phyloP scores from a whole-genome alignment of 2,888 invertebrate genomes.

The Himalopsyche anomala region DNA sequence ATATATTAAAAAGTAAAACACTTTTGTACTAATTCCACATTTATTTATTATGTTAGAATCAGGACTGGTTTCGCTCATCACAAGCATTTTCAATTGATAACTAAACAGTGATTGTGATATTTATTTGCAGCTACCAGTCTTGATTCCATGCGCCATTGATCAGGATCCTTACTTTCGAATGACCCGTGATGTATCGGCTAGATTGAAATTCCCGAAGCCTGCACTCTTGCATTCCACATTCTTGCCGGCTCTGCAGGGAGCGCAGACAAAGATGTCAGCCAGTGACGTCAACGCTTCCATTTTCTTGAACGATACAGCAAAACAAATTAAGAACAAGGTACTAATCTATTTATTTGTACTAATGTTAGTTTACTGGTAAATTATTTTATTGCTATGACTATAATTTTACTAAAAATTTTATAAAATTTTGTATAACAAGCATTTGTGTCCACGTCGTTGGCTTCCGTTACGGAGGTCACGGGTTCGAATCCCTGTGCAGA shows the following conservation, averaged over 20 bases:
- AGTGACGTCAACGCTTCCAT: conserved; percentile 96
- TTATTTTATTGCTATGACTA: too few species aligned
- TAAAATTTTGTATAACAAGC: too few species aligned
- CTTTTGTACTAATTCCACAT: too few species aligned
- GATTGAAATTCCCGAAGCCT: conserved; percentile 91
- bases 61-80: too few species aligned
- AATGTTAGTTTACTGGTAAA: too few species aligned
- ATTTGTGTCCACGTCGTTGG: too few species aligned
- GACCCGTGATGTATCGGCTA: conserved; percentile 98
- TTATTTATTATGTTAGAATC: too few species aligned
- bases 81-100: too few species aligned
- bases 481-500: too few species aligned
- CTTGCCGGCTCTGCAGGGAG: conserved; percentile 96
- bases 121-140: conserved; percentile 72
- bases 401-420: too few species aligned
- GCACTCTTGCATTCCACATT: conserved; percentile 91
- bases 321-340: conserved; percentile 97
- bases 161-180: conserved; percentile 99
- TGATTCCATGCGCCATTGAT: conserved; percentile 99
- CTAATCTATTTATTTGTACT: neutral
- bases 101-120: neutral
- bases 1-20: too few species aligned
- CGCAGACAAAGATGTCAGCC: conserved; percentile 98
- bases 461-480: too few species aligned
- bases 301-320: conserved; percentile 95